phyloP scores from a whole-genome alignment of 2,113 vertebrate genomes.

The Callipepla californica region DNA sequence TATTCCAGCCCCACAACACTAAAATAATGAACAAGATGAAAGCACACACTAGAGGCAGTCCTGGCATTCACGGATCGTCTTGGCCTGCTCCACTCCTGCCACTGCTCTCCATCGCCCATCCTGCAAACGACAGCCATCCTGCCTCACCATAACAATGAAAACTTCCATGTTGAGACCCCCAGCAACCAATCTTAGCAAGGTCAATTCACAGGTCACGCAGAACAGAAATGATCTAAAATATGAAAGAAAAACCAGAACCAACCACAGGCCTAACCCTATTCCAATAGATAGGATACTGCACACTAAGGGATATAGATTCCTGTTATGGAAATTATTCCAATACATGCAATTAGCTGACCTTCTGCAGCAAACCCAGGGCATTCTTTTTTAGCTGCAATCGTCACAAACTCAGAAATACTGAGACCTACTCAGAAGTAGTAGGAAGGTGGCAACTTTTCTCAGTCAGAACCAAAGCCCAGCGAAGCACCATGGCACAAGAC shows the following conservation, averaged over 20 bases:
- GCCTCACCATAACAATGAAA: neutral
- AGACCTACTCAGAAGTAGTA: neutral
- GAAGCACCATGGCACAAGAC: conserved; percentile 3
- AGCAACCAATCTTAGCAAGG: neutral
- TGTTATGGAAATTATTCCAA: neutral
- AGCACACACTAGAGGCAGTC: neutral
- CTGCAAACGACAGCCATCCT: neutral
- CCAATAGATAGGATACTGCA: neutral
- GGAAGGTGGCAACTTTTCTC: conserved; percentile 22
- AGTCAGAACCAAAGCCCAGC: conserved; percentile 6
- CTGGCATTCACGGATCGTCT: neutral
- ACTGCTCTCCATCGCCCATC: neutral
- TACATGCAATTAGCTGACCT: neutral
- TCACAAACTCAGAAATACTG: neutral
- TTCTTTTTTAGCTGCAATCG: neutral
- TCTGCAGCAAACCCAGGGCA: neutral
- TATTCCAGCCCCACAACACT: neutral
- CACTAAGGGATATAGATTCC: neutral
- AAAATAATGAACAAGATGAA: neutral
- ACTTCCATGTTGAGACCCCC: neutral
- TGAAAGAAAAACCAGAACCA: rapidly evolving
- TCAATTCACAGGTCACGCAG: neutral
- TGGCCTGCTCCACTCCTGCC: neutral
- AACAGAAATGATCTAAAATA: neutral
- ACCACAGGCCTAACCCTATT: neutral